Base-by-base conservation (phyloP, 2,113 vertebrate species). In the Muntiacus muntjak region DNA sequence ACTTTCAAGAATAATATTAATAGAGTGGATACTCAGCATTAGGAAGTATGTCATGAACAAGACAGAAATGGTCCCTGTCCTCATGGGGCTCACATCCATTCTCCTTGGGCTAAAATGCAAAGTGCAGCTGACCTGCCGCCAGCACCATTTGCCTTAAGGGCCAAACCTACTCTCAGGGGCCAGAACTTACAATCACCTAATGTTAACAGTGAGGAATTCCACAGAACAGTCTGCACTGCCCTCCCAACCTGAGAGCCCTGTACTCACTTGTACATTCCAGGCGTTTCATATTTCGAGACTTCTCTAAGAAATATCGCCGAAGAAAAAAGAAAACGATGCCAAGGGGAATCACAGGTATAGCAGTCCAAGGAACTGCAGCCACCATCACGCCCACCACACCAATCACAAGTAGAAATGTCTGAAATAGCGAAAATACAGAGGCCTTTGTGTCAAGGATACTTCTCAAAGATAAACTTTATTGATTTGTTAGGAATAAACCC, bases 261-360 rank as follows among this genome's bases (percentile, higher is more conserved):
- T 85, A 99, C 99, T 98, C 71, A 76, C 71, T 43, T 43, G 71
- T 99, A 90, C 99, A 99, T 98, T 99, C 99, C 28, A 99, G 99
- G 71, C 99, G 99, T 98, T 99, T 99, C 98, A 99, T 99, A 95
- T 99, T 99, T 98, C 99, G 99, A 87, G 99, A 99, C 5, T 99
- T 99, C 96, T 98, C 98, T 97, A 99, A 99, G 98, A 99, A 99
- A 98, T 99, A 99, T 25, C 98, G 95, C n/a, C 99, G 99, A 97
- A 99, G 99, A 96, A 99, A 96, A 98, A 99, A 98, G 98, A 99
- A 99, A 98, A 99, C 6, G 95, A 98, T 97, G 93, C 99, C 96
- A n/a, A 99, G 99, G 40, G 99, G 99, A 97, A 99, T 92, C 94
- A 99, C 98, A 5, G 99, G 99, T 93, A 99, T 98, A 3, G 99